Percentiles rank a stretch among this genome's conserved stretches.
Conservation (phyloP, 2,888 invertebrate species). For the Troides helena region DNA sequence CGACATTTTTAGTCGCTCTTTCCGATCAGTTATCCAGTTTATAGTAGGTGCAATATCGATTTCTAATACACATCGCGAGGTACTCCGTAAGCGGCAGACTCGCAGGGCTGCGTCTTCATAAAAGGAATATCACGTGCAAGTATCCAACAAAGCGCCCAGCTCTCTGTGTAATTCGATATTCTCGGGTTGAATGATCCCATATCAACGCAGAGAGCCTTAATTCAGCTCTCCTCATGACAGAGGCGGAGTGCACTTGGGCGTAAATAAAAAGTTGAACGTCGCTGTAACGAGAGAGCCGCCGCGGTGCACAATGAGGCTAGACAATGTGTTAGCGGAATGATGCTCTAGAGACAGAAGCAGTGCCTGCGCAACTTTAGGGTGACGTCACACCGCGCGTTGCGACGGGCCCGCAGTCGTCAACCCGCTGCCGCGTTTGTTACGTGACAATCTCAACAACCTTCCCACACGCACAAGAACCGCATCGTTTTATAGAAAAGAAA, state of each 20-base stretch:
- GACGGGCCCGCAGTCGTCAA: not conserved
- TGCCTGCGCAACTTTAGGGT: constrained; percentile 50
- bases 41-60: constrained; percentile 18
- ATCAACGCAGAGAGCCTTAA: constrained; percentile 76
- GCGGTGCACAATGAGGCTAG: constrained; percentile 71
- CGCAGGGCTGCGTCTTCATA: constrained; percentile 40
- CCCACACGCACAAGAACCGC: not conserved
- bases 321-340: constrained; percentile 74
- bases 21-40: constrained; percentile 7
- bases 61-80: constrained; percentile 24
- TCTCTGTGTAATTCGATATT: constrained; percentile 76
- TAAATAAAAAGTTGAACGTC: constrained; percentile 77
- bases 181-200: constrained; percentile 79
- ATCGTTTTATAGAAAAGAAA: not conserved
- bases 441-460: not conserved
- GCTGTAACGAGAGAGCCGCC: constrained; percentile 65
- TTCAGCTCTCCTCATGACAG: constrained; percentile 73
- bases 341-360: constrained; percentile 65
- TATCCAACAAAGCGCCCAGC: constrained; percentile 73
- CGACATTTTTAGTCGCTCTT: not conserved
- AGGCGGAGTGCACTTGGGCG: constrained; percentile 76
- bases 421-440: constrained; percentile 31
- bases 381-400: constrained; percentile 1
- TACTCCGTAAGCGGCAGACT: constrained; percentile 20
- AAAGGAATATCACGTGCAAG: constrained; percentile 75